Percentiles rank a stretch among this genome's conserved stretches.
These are phyloP conservation scores for Sebastes miniatus DNA, from an alignment of 2,797 vertebrate genomes.

Conservation along the genomic window DNA sequence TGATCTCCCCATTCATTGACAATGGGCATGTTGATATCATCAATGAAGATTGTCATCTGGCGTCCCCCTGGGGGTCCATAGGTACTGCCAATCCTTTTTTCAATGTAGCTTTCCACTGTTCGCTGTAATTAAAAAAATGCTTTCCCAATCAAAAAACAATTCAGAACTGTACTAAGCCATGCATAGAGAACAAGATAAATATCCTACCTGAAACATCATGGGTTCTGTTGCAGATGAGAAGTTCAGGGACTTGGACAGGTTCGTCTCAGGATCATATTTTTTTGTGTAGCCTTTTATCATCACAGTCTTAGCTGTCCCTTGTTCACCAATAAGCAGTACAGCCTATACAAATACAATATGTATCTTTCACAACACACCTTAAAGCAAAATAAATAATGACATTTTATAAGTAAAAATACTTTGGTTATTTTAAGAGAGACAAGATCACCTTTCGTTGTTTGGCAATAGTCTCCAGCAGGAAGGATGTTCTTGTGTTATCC, in stretches of 20 bases:
- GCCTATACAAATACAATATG: conserved; percentile 73
- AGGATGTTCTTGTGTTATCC: conserved; percentile 88
- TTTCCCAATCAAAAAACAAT: not conserved
- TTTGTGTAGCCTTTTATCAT: conserved; percentile 87
- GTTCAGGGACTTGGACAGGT: conserved; percentile 85
- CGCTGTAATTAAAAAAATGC: conserved; percentile 66
- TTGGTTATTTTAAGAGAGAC: not conserved
- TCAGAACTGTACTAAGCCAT: not conserved
- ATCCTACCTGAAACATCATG: conserved; percentile 88
- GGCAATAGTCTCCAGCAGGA: conserved; percentile 85
- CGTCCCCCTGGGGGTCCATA: conserved; percentile 89
- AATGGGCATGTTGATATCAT: conserved; percentile 91
- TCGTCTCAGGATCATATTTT: conserved; percentile 87
- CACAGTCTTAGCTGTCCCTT: conserved; percentile 92
- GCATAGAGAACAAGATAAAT: not conserved
- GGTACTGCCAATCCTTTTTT: conserved; percentile 87
- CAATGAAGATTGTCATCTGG: conserved; percentile 89
- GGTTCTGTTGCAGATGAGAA: conserved; percentile 91
- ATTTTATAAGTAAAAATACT: not conserved
- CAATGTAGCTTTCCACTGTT: conserved; percentile 88
- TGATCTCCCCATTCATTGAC: conserved; percentile 93
- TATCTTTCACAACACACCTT: not conserved
- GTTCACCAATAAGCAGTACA: conserved; percentile 90
- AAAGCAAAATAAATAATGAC: not conserved
- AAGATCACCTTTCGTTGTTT: conserved; percentile 63